phyloP scores from a whole-genome alignment of 2,888 invertebrate genomes.

The Drosophila trichaetosa region DNA sequence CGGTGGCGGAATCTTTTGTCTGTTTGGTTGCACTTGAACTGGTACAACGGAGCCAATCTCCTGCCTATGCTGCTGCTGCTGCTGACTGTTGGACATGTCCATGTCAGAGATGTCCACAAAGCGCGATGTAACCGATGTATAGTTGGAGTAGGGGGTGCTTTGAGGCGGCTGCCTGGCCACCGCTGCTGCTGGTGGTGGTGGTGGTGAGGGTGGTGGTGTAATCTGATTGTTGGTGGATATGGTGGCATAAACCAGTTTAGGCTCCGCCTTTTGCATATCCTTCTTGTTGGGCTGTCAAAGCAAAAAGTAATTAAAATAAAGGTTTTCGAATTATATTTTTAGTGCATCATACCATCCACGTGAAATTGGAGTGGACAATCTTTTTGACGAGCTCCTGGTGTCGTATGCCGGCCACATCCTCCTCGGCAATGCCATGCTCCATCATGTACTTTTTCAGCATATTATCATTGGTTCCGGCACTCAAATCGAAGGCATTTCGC shows the following conservation, averaged over 20 bases:
- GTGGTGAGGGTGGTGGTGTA: constrained; percentile 59
- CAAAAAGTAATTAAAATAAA: background rate
- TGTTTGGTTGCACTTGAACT: constrained; percentile 52
- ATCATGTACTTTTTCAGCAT: constrained; percentile 81
- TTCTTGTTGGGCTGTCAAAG: constrained; percentile 63
- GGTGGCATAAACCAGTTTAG: constrained; percentile 67
- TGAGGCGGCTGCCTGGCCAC: background rate
- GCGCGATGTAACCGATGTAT: constrained; percentile 61
- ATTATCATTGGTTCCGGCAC: constrained; percentile 68
- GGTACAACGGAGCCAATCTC: constrained; percentile 52
- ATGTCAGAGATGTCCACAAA: constrained; percentile 65
- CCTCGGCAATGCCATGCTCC: constrained; percentile 77
- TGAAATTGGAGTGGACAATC: constrained; percentile 79
- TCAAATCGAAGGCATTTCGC: constrained; percentile 80
- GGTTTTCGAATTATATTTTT: background rate
- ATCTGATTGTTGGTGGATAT: constrained; percentile 69
- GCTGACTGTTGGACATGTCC: constrained; percentile 37
- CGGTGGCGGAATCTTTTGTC: constrained; percentile 57
- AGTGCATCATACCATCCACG: constrained; percentile 72
- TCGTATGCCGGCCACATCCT: constrained; percentile 72
- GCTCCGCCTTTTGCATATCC: constrained; percentile 19
- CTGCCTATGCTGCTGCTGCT: constrained; percentile 18
- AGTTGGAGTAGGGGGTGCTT: constrained; percentile 51
- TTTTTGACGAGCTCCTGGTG: constrained; percentile 73
- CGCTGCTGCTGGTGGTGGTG: constrained; percentile 27